Conservation (phyloP, 2,113 vertebrate species). For the Cynopterus brachyotis region DNA sequence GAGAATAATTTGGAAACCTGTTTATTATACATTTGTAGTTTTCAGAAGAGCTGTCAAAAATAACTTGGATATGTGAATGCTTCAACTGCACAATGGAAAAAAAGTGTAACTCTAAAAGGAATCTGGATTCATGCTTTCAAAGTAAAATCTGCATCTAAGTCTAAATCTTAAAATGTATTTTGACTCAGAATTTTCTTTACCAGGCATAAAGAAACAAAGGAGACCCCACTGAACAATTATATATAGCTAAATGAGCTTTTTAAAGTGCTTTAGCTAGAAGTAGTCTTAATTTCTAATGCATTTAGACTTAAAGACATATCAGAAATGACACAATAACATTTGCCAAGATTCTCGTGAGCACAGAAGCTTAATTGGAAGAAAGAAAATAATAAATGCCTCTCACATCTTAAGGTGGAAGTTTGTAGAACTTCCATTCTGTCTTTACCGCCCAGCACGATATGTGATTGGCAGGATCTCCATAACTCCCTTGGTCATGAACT, state of each 20-base stretch:
- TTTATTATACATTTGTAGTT: constrained; percentile 34
- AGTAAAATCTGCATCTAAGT: constrained; percentile 24
- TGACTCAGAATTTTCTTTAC: constrained; percentile 21
- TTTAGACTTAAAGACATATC: constrained; percentile 29
- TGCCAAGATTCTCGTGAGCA: constrained; percentile 29
- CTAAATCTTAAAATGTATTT: constrained; percentile 29
- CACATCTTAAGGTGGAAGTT: background rate
- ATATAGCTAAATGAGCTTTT: constrained; percentile 3
- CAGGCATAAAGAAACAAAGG: constrained; percentile 7
- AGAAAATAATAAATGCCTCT: background rate
- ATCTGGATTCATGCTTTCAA: constrained; percentile 21
- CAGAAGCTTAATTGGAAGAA: constrained; percentile 32
- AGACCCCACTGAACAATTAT: background rate
- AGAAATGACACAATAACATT: constrained; percentile 24
- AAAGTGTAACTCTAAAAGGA: constrained; percentile 3
- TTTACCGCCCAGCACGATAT: background rate
- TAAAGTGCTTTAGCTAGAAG: constrained; percentile 3
- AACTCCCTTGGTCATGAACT: background rate
- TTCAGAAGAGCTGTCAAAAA: constrained; percentile 58
- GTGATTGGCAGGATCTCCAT: fast-evolving
- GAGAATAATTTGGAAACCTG: constrained; percentile 54
- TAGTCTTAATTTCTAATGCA: constrained; percentile 3
- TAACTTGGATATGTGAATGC: constrained; percentile 22
- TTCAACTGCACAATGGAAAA: background rate
- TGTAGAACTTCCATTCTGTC: background rate